A percentile compares a stretch with the other conserved stretches of the same genome.
phyloP scores from a whole-genome alignment of 2,113 vertebrate genomes.

The Meleagris gallopavo region DNA sequence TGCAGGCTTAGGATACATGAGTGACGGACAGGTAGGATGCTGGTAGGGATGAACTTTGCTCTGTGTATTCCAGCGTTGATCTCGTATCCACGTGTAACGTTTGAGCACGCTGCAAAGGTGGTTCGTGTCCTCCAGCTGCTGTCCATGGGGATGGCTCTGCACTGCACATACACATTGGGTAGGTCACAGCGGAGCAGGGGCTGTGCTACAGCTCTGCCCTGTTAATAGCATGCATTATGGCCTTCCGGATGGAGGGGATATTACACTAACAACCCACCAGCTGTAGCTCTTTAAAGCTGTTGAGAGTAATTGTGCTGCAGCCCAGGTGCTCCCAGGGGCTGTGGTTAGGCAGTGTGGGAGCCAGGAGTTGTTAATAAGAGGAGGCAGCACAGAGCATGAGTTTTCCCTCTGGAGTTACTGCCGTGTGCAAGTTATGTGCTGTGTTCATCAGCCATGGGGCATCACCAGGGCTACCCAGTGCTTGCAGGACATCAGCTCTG shows the following conservation, averaged over 20 bases:
- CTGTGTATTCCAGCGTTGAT: not conserved
- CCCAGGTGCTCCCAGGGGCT: not conserved
- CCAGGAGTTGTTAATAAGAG: fast-evolving
- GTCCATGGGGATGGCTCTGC: not conserved
- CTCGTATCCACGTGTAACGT: fast-evolving
- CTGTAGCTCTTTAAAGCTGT: not conserved
- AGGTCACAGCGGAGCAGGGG: not conserved
- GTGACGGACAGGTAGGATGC: not conserved
- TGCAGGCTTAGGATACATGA: fast-evolving
- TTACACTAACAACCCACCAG: not conserved
- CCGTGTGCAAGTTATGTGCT: not conserved
- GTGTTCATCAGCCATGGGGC: fast-evolving
- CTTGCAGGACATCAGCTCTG: not conserved
- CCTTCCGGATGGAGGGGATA: not conserved
- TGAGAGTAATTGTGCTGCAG: not conserved
- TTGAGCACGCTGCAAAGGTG: not conserved
- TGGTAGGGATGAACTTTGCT: not conserved
- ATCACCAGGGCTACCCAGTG: not conserved
- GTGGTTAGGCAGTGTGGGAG: not conserved
- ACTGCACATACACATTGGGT: fast-evolving
- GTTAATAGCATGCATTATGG: not conserved
- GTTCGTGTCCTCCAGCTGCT: fast-evolving
- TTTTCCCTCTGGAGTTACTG: not conserved
- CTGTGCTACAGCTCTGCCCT: not conserved
- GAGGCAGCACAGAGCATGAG: not conserved